Evolutionary conservation across 1,140 invertebrate genomes (phyloP).

Genomic region (Bursaphelenchus mucronatus): DNA sequence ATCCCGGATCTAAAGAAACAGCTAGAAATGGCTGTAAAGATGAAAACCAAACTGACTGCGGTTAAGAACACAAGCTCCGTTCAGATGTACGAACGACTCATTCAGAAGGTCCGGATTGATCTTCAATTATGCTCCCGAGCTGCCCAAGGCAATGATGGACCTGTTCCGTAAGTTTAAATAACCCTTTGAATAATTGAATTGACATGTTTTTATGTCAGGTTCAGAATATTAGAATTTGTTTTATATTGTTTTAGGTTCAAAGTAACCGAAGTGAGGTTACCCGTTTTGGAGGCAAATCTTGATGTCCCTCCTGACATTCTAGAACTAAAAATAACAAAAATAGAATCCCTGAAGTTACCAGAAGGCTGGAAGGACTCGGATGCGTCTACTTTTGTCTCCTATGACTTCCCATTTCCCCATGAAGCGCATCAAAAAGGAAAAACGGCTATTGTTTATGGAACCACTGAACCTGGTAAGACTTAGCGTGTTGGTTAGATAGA

Average conservation of each 20-base stretch:
- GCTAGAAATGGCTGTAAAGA: slow-evolving; percentile 9
- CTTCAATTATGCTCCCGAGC: no score
- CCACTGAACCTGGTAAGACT: slow-evolving; percentile 30
- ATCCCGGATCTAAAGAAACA: slow-evolving; percentile 2
- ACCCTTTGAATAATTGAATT: neutral
- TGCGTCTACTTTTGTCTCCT: slow-evolving; percentile 34
- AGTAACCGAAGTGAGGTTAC: slow-evolving; percentile 25
- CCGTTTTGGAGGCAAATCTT: slow-evolving; percentile 29
- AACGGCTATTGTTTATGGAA: slow-evolving; percentile 29
- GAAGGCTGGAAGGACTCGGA: slow-evolving; percentile 38
- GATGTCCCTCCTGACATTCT: slow-evolving; percentile 27
- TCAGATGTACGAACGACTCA: no score
- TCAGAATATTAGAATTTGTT: neutral
- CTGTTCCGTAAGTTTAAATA: no score
- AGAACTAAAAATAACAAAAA: slow-evolving; percentile 34
- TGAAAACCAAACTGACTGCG: slow-evolving; percentile 7
- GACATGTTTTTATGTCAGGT: slow-evolving; percentile 4
- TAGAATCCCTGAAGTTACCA: slow-evolving; percentile 35
- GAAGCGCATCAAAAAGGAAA: slow-evolving; percentile 33
- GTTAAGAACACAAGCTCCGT: slow-evolving; percentile 4
- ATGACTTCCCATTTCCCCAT: slow-evolving; percentile 46
- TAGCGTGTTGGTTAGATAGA: neutral
- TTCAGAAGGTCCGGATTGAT: no score
- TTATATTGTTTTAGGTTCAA: slow-evolving; percentile 25
- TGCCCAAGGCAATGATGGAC: no score